These are phyloP conservation scores for Eretmocerus hayati DNA, from an alignment of 2,888 invertebrate species.

Conservation along the genomic window DNA sequence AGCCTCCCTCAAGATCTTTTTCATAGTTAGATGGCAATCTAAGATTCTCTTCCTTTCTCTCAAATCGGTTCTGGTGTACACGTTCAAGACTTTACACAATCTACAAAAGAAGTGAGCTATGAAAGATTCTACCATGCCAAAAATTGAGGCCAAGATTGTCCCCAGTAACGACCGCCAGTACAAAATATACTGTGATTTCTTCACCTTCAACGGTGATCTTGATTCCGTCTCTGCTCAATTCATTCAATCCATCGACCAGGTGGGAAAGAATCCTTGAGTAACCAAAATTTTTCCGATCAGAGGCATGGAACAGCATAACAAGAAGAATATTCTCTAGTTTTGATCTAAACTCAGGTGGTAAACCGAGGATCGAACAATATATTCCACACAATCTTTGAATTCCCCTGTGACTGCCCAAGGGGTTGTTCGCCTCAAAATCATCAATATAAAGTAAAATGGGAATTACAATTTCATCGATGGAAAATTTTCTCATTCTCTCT, in stretches of 20 bases:
- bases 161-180: conserved; percentile 12
- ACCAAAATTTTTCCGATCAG: no score
- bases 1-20: conserved; percentile 12
- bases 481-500: no score
- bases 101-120: conserved; percentile 27
- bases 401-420: no score
- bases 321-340: no score
- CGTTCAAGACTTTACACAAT: conserved; percentile 26
- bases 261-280: conserved; percentile 1
- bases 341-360: no score
- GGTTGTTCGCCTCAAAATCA: no score
- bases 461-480: no score
- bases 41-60: conserved; percentile 18
- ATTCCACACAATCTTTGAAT: no score
- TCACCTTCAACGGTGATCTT: neutral
- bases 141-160: conserved; percentile 21
- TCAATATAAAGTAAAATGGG: no score
- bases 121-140: conserved; percentile 22
- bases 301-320: no score
- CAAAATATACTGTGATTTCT: conserved; percentile 9
- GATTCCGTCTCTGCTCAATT: conserved; percentile 6
- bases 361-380: no score
- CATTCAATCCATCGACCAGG: conserved; percentile 14
- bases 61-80: conserved; percentile 17
- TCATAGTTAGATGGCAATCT: conserved; percentile 25